Percentiles rank a stretch among this genome's conserved stretches.
Conservation (phyloP, 2,113 vertebrate genomes). For the Pterocles orientalis region DNA sequence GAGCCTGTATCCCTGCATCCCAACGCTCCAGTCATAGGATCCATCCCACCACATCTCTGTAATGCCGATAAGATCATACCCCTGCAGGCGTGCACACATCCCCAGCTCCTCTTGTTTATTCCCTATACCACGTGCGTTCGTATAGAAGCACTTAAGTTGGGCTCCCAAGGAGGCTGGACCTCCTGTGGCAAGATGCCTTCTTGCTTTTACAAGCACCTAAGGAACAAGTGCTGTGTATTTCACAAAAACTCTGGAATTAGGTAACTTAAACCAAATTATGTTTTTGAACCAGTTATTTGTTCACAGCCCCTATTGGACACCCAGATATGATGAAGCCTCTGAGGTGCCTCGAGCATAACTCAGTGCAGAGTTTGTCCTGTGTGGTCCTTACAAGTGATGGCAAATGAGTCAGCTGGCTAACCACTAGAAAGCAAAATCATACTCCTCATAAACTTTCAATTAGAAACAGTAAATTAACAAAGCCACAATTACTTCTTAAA, state of each 20-base stretch:
- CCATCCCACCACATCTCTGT: too few species aligned
- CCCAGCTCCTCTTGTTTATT: too few species aligned
- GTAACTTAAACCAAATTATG: not conserved
- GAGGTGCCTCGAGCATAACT: not conserved
- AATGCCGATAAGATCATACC: too few species aligned
- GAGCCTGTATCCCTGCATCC: too few species aligned
- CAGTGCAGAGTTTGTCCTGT: not conserved
- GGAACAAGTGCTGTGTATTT: not conserved
- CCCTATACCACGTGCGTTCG: too few species aligned
- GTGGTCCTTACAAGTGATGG: not conserved
- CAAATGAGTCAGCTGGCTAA: not conserved
- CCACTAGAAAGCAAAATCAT: constrained; percentile 41
- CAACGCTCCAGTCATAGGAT: too few species aligned
- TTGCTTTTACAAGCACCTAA: not conserved
- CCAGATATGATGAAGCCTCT: not conserved
- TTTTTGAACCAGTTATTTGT: not conserved
- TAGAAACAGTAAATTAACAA: constrained; percentile 29
- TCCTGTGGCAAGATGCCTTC: not conserved
- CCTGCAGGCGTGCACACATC: too few species aligned
- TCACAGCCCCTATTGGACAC: not conserved
- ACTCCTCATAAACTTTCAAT: not conserved
- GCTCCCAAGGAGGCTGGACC: too few species aligned
- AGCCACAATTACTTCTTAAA: not conserved
- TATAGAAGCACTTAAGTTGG: too few species aligned
- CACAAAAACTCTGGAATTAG: not conserved